Base-by-base conservation (phyloP, 1,140 invertebrate genomes). In the Leptopilina clavipes region DNA sequence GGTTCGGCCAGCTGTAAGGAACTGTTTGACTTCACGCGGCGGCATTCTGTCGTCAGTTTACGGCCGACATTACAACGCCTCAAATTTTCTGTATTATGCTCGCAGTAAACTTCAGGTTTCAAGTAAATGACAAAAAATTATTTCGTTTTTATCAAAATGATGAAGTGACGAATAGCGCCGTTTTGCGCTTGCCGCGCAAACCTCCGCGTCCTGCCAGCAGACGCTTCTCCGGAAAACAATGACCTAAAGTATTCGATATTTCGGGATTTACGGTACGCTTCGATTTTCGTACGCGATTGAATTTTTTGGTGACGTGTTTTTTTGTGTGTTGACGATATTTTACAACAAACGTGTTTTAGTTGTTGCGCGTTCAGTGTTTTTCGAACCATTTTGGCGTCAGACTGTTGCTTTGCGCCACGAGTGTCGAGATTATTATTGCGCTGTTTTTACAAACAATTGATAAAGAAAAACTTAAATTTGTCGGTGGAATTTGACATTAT, bases 1-100 rank as follows among this genome's bases (percentile, higher is more conserved):
- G 87, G 82, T 85, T 87, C 85, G 86, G 84, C 88, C 89, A 89
- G 88, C 87, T 89, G 87, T 89, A 70, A 44, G 40, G 37, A 65
- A 72, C 54, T 45, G 19, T 17, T 45, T 8, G 48, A 52, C 3
- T 52, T 17, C n/a, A 52, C 19, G 59, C 22, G 14, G 59, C 19
- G 19, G 9, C 25, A 22, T 6, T 31, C 22, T 14, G 18, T 25
- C 59, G 59, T 37, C 8, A 59, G 18, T 59, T 59, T 11, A 59
- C 18, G 17, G 54, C 54, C 54, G 54, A 11, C 19, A 12, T 3
- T 25, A 17, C 9, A 17, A 40, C 54, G 72, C 31, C 17, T 31
- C 48, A 40, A 22, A 70, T 52, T 40, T 65, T 65, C 45, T 52
- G 31, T 77, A 78, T 81, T 78, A 81, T 81, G 79, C 76, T 74